Percentiles rank a stretch among this genome's conserved stretches.
Conservation (phyloP, 2,888 invertebrate genomes). For the Aphidoletes aphidimyza region DNA sequence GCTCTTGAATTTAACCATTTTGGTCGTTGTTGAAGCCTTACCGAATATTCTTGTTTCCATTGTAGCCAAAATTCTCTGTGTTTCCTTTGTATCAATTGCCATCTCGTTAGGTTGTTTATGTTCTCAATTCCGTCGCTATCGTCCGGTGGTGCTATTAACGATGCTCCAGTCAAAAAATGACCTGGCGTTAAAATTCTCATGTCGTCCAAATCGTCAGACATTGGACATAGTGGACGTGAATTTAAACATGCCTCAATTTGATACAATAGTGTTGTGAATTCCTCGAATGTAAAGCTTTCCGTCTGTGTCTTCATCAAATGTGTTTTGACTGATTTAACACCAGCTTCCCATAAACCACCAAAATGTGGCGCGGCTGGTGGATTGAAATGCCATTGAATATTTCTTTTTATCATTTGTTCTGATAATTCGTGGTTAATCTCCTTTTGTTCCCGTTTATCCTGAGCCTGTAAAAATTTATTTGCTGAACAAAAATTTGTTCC, state of each 20-base stretch:
- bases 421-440: too few species aligned
- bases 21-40: not conserved
- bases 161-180: conserved; percentile 57
- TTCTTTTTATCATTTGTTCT: too few species aligned
- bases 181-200: conserved; percentile 58
- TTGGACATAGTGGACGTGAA: conserved; percentile 58
- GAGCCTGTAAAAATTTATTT: too few species aligned
- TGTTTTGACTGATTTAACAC: conserved; percentile 56
- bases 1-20: not conserved
- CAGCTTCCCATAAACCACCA: conserved; percentile 58
- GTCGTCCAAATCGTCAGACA: conserved; percentile 58
- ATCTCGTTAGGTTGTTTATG: not conserved
- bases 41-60: not conserved
- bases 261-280: conserved; percentile 50
- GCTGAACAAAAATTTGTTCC: too few species aligned
- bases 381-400: too few species aligned
- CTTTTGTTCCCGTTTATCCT: too few species aligned
- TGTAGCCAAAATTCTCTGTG: not conserved
- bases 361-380: conserved; percentile 57
- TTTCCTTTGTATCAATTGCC: not conserved
- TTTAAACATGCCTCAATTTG: conserved; percentile 59
- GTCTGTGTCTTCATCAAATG: conserved; percentile 53
- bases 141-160: conserved; percentile 52
- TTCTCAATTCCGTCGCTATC: not conserved
- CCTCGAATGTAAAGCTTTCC: conserved; percentile 54